Base-by-base conservation (phyloP, 2,113 vertebrate genomes). In the Pteropus alecto region DNA sequence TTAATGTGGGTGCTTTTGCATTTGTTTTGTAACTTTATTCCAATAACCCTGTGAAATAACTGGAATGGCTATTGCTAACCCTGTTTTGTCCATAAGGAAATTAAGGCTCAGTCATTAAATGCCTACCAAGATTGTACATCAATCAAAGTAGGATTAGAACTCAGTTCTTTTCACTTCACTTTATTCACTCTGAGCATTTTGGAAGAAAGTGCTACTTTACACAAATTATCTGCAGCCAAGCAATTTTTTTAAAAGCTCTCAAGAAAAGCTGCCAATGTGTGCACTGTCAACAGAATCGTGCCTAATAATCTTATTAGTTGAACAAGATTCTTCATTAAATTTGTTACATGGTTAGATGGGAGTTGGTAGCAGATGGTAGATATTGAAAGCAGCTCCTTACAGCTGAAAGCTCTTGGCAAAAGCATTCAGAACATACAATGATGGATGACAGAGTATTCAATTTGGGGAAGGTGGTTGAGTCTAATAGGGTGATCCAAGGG, bases 331-430 rank as follows among this genome's bases (percentile, higher is more conserved):
- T 96, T 96, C 96, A 92, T 94, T 94, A 94, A 78, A 86, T 95
- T 89, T 95, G 93, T 78, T 94, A 79, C 48, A 86, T 90, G 54
- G 78, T 77, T 97, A 94, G 78, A 87, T 56, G 28, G 61, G 30
- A 51, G 81, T 85, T 70, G 56, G 88, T 73, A 97, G 89, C 97
- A 98, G 97, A 97, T 97, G 97, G 97, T 22, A 89, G 89, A 91
- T 87, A 89, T 11, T 76, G 87, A 97, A 96, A 98, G 89, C 83
- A 88, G 82, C 89, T 96, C 93, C 56, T 96, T 74, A 88, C 30
- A 91, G 94, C 94, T 97, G 86, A 94, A 95, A 96, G 96, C 88
- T 94, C 82, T 91, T 93, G 96, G 95, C 94, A 95, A 93, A 91
- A 78, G 58, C 91, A 70, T 74, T 94, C 93, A 91, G 73, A 78